Conservation (phyloP, 2,888 invertebrate species). For the Trachelus iudaicus region DNA sequence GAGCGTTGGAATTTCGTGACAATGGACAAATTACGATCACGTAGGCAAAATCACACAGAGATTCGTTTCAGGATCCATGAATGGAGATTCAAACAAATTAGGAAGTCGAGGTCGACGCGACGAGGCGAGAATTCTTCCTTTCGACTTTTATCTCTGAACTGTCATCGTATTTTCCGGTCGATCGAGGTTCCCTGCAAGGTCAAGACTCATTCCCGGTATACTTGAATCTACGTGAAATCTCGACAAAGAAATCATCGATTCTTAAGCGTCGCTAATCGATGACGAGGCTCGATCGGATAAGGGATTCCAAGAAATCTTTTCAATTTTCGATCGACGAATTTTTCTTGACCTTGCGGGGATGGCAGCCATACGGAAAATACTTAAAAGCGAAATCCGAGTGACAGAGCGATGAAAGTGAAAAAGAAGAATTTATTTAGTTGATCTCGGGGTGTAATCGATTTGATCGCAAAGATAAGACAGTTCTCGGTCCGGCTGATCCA, state of each 20-base stretch:
- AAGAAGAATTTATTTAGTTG: no score
- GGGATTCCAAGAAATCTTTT: rapidly evolving
- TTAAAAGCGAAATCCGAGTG: not conserved
- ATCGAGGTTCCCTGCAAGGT: not conserved
- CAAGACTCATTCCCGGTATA: not conserved
- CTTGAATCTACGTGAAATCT: not conserved
- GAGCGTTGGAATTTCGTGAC: not conserved
- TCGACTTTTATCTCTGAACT: not conserved
- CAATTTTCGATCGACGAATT: not conserved
- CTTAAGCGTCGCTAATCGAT: not conserved
- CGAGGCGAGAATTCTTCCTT: not conserved
- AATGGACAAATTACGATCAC: not conserved
- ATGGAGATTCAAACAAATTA: not conserved
- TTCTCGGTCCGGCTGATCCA: no score
- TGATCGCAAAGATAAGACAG: no score
- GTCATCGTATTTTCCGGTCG: not conserved
- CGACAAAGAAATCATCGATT: not conserved
- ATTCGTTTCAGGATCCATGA: not conserved
- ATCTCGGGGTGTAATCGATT: no score
- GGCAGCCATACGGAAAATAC: not conserved
- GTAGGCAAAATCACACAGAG: not conserved
- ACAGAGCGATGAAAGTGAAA: not conserved
- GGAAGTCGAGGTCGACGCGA: not conserved
- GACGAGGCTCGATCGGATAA: not conserved
- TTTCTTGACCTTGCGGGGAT: not conserved